Conservation (phyloP, 2,888 invertebrate species). For the Toxonevra muliebris region DNA sequence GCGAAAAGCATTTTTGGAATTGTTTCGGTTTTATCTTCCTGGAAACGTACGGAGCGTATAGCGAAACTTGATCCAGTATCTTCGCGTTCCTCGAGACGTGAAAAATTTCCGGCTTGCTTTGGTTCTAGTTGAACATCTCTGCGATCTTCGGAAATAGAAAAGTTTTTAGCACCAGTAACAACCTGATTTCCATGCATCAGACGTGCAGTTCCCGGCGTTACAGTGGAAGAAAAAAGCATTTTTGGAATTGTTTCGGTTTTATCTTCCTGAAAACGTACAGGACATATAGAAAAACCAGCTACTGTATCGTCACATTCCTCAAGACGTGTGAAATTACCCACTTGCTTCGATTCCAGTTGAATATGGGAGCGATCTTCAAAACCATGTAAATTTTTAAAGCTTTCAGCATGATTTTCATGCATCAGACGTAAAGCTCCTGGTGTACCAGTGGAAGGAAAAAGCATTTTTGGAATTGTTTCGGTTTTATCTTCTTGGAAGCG, state of each 20-base stretch:
- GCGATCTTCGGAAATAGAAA: conserved; percentile 51
- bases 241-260: conserved; percentile 43
- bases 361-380: conserved; percentile 48
- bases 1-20: conserved; percentile 48
- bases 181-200: neutral
- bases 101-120: conserved; percentile 51
- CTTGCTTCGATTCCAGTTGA: conserved; percentile 30
- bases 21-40: conserved; percentile 60
- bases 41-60: conserved; percentile 51
- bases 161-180: conserved; percentile 28
- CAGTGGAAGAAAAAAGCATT: conserved; percentile 21
- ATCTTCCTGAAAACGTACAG: conserved; percentile 40
- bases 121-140: conserved; percentile 19
- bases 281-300: conserved; percentile 37
- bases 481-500: conserved; percentile 59
- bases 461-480: conserved; percentile 51
- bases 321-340: conserved; percentile 54
- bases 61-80: conserved; percentile 47
- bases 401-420: neutral
- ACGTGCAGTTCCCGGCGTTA: neutral
- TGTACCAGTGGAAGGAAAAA: conserved; percentile 36
- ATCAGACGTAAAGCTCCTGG: neutral
- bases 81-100: conserved; percentile 53
- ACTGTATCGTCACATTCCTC: conserved; percentile 40
- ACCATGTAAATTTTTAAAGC: conserved; percentile 40